These are phyloP conservation scores for Fragum fragum DNA, from an alignment of 2,888 invertebrate species.

Conservation along the genomic window DNA sequence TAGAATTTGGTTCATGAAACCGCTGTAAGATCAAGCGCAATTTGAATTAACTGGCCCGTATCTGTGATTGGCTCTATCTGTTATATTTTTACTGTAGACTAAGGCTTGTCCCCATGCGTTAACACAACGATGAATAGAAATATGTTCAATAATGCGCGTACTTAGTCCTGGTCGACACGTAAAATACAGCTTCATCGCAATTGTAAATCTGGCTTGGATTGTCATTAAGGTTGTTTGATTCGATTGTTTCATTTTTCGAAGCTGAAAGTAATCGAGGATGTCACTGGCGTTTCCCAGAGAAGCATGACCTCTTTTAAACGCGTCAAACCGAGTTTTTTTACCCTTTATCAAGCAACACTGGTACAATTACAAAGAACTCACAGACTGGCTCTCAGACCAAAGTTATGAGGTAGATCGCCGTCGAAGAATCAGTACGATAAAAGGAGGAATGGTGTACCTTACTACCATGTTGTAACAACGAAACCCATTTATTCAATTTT, in stretches of 20 bases:
- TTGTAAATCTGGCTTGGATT: not conserved
- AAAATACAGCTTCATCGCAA: not conserved
- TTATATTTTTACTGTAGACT: not conserved
- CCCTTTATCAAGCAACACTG: too few species aligned
- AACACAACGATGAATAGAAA: not conserved
- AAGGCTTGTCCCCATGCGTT: not conserved
- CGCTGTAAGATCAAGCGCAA: not conserved
- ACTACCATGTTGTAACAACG: too few species aligned
- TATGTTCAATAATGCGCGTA: not conserved
- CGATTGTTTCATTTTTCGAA: not conserved
- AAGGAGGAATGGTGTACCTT: too few species aligned
- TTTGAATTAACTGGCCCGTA: not conserved
- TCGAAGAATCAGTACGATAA: too few species aligned
- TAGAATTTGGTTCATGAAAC: not conserved
- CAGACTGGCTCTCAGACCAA: too few species aligned
- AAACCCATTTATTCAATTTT: too few species aligned
- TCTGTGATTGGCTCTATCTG: not conserved
- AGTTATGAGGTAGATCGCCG: too few species aligned
- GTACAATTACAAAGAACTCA: too few species aligned
- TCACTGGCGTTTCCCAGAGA: not conserved
- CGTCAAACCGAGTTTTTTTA: not conserved
- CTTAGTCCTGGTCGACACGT: not conserved
- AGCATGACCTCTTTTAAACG: not conserved
- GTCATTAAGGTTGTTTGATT: not conserved
- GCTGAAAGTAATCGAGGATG: not conserved